These are phyloP conservation scores for Erythrocercus mccallii DNA, from an alignment of 2,113 vertebrate species.

Conservation along the genomic window DNA sequence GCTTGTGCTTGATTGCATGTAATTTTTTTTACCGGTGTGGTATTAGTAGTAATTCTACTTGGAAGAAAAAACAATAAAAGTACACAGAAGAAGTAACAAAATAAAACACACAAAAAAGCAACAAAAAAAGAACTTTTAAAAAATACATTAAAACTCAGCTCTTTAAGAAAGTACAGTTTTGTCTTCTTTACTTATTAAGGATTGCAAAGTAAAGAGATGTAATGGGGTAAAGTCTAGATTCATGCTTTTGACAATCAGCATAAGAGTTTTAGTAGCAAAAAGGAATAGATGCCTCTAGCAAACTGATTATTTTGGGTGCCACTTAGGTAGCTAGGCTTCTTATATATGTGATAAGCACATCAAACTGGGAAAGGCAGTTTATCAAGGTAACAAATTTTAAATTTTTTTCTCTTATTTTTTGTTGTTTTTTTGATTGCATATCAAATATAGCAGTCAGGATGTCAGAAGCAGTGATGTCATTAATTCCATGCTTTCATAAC, in stretches of 20 bases:
- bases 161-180: not conserved
- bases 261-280: not conserved
- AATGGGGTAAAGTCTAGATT: not conserved
- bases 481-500: not conserved
- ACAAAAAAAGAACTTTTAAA: not conserved
- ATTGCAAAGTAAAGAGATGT: not conserved
- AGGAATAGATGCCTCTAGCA: not conserved
- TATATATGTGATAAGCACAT: not conserved
- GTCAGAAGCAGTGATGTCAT: not conserved
- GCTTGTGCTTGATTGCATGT: constrained; percentile 23
- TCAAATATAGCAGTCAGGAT: not conserved
- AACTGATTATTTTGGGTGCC: not conserved
- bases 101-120: not conserved
- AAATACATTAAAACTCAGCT: not conserved
- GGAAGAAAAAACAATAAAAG: not conserved
- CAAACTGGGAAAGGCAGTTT: not conserved
- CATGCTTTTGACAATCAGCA: not conserved
- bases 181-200: not conserved
- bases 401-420: not conserved
- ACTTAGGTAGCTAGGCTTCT: not conserved
- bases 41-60: not conserved
- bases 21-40: not conserved
- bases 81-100: not conserved
- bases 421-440: not conserved
- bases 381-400: not conserved